A percentile compares a stretch with the other conserved stretches of the same genome.
phyloP scores from a whole-genome alignment of 2,113 vertebrate species.

The human (Homo sapiens) region GRCh38 chr4:58163501-58164000 shows the following conservation, averaged over 20 bases:
- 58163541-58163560: background rate
- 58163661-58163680: background rate
- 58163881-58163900: background rate
- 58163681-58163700: background rate
- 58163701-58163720: background rate
- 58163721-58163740: background rate
- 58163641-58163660: background rate
- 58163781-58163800: background rate
- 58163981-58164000: background rate
- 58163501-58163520: background rate
- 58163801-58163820: background rate
- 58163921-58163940: background rate
- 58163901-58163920: background rate
- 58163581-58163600: background rate
- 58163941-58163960: background rate
- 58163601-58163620: background rate
- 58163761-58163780: background rate
- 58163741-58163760: background rate
- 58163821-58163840: background rate
- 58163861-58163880: background rate
- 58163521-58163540: background rate
- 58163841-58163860: background rate
- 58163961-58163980: background rate
- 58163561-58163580: background rate
- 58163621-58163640: background rate